These are phyloP conservation scores for Ptilonorhynchus violaceus DNA, from an alignment of 2,113 vertebrate genomes.

Conservation along the genomic window DNA sequence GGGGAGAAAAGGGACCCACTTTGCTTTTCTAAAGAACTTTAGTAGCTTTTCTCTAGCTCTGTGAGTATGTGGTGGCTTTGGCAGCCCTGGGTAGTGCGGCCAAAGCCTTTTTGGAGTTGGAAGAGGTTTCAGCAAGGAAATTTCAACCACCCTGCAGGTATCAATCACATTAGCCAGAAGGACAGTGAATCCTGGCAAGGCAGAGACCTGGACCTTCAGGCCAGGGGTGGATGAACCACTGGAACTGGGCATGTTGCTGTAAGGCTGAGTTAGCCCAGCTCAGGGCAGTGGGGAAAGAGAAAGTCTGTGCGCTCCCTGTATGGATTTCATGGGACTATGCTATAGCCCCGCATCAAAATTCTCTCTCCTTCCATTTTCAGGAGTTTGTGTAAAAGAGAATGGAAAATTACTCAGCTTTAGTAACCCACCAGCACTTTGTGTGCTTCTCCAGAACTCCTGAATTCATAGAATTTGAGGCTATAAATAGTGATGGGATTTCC, in stretches of 20 bases:
- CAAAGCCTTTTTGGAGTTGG: background rate
- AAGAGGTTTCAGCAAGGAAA: background rate
- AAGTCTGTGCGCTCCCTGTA: background rate
- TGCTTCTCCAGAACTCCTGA: background rate
- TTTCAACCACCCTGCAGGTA: background rate
- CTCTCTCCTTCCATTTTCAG: background rate
- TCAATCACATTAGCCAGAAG: background rate
- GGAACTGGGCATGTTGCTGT: background rate
- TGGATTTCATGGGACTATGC: background rate
- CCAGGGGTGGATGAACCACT: background rate
- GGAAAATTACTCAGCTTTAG: background rate
- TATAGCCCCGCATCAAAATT: background rate
- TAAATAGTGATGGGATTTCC: background rate
- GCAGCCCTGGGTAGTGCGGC: background rate
- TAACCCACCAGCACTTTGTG: background rate
- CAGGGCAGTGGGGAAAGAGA: background rate
- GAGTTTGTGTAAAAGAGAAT: background rate
- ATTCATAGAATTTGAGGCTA: background rate
- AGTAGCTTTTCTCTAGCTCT: background rate
- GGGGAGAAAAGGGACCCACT: background rate
- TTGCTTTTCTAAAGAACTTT: background rate
- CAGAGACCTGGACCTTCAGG: background rate
- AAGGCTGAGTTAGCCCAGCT: background rate
- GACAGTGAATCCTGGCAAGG: background rate
- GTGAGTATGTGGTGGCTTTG: background rate